Conservation (phyloP, 2,888 invertebrate genomes). For the Branchipolynoe longqiensis region DNA sequence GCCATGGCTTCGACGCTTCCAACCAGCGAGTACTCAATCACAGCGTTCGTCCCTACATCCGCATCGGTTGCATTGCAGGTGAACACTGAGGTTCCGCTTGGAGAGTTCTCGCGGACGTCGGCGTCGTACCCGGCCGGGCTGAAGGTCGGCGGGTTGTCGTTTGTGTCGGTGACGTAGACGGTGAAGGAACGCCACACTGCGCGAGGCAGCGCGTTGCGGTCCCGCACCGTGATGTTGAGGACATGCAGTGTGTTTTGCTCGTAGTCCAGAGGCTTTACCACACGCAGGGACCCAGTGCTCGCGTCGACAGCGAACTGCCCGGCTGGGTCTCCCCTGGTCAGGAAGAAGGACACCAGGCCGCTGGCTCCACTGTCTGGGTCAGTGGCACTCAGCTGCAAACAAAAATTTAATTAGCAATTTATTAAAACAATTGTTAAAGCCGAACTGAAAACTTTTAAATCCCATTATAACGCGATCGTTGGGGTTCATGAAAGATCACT, state of each 20-base stretch:
- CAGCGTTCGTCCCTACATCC: constrained; percentile 93
- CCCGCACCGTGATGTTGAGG: constrained; percentile 92
- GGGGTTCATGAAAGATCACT: too few species aligned
- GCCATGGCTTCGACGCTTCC: constrained; percentile 82
- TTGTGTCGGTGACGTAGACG: constrained; percentile 94
- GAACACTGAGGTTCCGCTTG: constrained; percentile 85
- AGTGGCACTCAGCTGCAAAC: constrained; percentile 82
- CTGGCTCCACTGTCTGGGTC: constrained; percentile 87
- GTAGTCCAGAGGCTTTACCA: constrained; percentile 91
- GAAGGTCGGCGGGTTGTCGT: constrained; percentile 92
- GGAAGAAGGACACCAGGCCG: constrained; percentile 94
- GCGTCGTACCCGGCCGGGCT: constrained; percentile 89
- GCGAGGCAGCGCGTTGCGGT: constrained; percentile 91
- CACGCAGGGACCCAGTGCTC: constrained; percentile 89
- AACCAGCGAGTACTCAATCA: constrained; percentile 88
- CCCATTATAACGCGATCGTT: too few species aligned
- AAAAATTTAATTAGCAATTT: too few species aligned
- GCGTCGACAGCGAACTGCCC: constrained; percentile 91
- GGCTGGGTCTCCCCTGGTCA: constrained; percentile 91
- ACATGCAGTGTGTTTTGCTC: constrained; percentile 92
- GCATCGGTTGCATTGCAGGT: constrained; percentile 89
- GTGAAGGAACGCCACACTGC: constrained; percentile 90
- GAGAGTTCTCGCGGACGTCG: constrained; percentile 91
- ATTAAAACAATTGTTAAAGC: too few species aligned
- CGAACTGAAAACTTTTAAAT: too few species aligned